phyloP scores from a whole-genome alignment of 1,140 invertebrate genomes.

The Vollenhovia emeryi region DNA sequence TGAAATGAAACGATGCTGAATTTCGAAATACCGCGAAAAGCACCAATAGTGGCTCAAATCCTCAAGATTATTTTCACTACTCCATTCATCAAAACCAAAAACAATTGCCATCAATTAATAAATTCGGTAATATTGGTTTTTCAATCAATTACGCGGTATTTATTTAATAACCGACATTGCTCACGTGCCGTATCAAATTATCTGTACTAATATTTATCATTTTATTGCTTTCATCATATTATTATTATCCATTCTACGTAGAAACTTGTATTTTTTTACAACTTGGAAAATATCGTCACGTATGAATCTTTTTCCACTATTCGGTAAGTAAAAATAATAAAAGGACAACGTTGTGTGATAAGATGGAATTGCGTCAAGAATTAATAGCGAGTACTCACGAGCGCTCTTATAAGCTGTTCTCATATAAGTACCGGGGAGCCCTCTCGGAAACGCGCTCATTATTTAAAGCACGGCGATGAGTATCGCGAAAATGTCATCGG shows the following conservation, averaged over 20 bases:
- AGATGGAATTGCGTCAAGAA: neutral
- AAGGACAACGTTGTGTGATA: neutral
- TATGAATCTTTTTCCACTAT: neutral
- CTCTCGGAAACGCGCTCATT: neutral
- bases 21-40: neutral
- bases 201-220: neutral
- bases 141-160: neutral
- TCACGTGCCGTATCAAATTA: neutral
- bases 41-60: neutral
- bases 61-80: neutral
- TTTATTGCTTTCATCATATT: neutral
- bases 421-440: neutral
- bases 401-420: constrained; percentile 6
- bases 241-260: neutral
- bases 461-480: constrained; percentile 22
- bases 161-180: constrained; percentile 6
- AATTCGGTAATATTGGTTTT: constrained; percentile 3
- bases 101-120: neutral
- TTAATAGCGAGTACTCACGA: constrained; percentile 6
- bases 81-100: neutral
- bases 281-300: neutral
- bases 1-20: neutral
- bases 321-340: neutral
- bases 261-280: neutral
- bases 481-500: neutral